These are phyloP conservation scores for Leucoma salicis DNA, from an alignment of 2,888 invertebrate genomes.

Conservation along the genomic window DNA sequence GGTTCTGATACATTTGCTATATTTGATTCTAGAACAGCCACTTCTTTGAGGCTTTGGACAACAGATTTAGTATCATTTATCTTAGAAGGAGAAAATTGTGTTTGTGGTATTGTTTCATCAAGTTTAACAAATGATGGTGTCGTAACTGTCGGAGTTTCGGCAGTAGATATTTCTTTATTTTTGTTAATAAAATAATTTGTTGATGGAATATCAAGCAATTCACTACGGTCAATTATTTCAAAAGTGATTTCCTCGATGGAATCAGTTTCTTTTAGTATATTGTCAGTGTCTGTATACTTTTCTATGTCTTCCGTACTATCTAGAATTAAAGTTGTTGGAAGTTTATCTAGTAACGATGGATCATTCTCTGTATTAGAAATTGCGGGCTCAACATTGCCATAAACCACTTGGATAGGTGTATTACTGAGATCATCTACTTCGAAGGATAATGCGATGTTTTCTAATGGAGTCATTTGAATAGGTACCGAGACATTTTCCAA, in stretches of 20 bases:
- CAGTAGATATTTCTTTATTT: not conserved
- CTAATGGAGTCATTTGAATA: conserved; percentile 11
- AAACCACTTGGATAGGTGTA: conserved; percentile 44
- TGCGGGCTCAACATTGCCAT: conserved; percentile 30
- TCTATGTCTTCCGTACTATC: not conserved
- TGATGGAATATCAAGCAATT: conserved; percentile 14
- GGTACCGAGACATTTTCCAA: conserved; percentile 3
- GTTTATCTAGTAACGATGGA: conserved; percentile 8
- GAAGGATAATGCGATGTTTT: conserved; percentile 41
- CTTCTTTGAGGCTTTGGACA: conserved; percentile 23
- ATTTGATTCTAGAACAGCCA: conserved; percentile 24
- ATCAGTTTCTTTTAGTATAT: not conserved
- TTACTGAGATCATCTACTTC: conserved; percentile 52
- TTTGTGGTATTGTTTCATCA: not conserved
- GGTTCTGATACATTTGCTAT: conserved; percentile 1
- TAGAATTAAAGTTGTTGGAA: not conserved
- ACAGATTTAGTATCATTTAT: conserved; percentile 13
- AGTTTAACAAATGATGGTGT: conserved; percentile 1
- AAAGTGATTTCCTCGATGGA: conserved; percentile 25
- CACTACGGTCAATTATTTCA: conserved; percentile 33
- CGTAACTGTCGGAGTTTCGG: not conserved
- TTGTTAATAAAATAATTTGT: not conserved
- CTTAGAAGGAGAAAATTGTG: conserved; percentile 13
- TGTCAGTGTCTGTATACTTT: not conserved
- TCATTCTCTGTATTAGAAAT: conserved; percentile 23